Evolutionary conservation across 2,888 invertebrate species (phyloP).

Genomic region (Silvanus unidentatus): DNA sequence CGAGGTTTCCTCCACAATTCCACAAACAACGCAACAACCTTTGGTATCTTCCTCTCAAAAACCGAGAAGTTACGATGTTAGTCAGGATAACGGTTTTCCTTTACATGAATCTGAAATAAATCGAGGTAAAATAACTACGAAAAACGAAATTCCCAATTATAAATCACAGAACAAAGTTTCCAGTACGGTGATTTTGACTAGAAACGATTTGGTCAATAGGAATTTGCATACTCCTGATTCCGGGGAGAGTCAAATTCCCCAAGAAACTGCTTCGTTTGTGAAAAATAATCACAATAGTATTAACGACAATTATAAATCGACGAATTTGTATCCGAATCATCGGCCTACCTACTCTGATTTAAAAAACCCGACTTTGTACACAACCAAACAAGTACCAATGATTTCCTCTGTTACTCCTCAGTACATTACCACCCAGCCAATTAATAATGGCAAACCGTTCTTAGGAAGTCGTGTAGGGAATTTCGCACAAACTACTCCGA

Average conservation of each 20-base stretch:
- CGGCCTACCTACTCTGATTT: slow-evolving; percentile 40
- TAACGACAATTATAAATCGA: slow-evolving; percentile 20
- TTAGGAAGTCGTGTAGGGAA: slow-evolving; percentile 34
- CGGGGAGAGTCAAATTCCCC: slow-evolving; percentile 60
- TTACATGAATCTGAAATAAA: slow-evolving; percentile 15
- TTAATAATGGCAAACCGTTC: slow-evolving; percentile 41
- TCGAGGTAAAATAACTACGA: background rate
- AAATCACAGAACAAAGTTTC: background rate
- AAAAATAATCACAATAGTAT: slow-evolving; percentile 43
- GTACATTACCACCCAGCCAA: slow-evolving; percentile 37
- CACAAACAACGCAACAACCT: no score
- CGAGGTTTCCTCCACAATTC: no score
- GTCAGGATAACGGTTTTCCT: slow-evolving; percentile 11
- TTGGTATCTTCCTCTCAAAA: no score
- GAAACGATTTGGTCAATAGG: slow-evolving; percentile 13
- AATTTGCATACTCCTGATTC: slow-evolving; percentile 18
- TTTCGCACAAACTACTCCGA: no score
- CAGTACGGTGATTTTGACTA: slow-evolving; percentile 7
- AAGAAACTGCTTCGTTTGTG: slow-evolving; percentile 72
- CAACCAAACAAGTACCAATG: slow-evolving; percentile 19
- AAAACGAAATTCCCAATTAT: background rate
- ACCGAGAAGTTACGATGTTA: no score
- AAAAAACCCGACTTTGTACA: slow-evolving; percentile 25
- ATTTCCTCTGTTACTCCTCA: slow-evolving; percentile 38
- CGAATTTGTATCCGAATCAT: slow-evolving; percentile 38